phyloP scores from a whole-genome alignment of 2,113 vertebrate genomes.

The Rhombomys opimus region DNA sequence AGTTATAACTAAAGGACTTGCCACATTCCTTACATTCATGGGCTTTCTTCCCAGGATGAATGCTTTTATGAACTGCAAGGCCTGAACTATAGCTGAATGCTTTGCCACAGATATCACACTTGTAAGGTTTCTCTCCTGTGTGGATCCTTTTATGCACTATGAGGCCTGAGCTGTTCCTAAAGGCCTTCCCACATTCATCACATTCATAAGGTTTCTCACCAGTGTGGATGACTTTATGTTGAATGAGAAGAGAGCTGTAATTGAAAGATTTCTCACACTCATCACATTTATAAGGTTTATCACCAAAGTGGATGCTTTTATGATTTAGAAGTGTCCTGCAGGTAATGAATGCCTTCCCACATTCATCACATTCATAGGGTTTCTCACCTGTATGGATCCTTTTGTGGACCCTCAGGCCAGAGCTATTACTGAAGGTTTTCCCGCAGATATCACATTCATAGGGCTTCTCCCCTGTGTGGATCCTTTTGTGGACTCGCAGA shows the following conservation, averaged over 20 bases:
- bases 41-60: conserved; percentile 83
- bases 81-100: conserved; percentile 84
- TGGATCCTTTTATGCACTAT: conserved; percentile 80
- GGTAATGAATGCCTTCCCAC: conserved; percentile 83
- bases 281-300: conserved; percentile 86
- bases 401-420: conserved; percentile 82
- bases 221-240: conserved; percentile 89
- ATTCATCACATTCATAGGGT: conserved; percentile 83
- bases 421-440: conserved; percentile 83
- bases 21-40: conserved; percentile 82
- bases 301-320: conserved; percentile 87
- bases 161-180: conserved; percentile 82
- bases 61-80: conserved; percentile 84
- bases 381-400: conserved; percentile 84
- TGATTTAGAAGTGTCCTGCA: conserved; percentile 84
- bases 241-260: conserved; percentile 87
- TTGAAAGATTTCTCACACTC: conserved; percentile 90
- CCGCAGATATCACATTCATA: conserved; percentile 83
- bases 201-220: conserved; percentile 84
- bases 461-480: conserved; percentile 83
- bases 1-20: conserved; percentile 81
- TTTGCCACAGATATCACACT: conserved; percentile 85
- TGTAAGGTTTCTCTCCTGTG: conserved; percentile 84
- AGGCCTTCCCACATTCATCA: conserved; percentile 77
- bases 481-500: conserved; percentile 82